These are phyloP conservation scores for Zonotrichia albicollis DNA, from an alignment of 2,797 vertebrate genomes.

Conservation along the genomic window DNA sequence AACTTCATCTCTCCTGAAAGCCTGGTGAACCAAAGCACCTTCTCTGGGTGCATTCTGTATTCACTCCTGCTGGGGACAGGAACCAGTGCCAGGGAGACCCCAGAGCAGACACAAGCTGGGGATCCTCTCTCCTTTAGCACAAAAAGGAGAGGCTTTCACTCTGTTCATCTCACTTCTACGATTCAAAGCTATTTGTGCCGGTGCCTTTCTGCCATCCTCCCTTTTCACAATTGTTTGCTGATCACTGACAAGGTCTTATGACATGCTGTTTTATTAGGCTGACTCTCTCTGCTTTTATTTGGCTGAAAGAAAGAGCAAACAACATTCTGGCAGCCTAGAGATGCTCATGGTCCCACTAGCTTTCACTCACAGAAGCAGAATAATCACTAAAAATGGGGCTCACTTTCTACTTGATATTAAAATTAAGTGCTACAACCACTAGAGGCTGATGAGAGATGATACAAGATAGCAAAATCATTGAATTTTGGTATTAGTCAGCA, in stretches of 20 bases:
- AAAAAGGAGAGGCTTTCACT: background rate
- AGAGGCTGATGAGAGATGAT: background rate
- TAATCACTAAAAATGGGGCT: background rate
- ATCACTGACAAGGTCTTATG: background rate
- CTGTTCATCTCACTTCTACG: background rate
- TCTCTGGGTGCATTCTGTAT: background rate
- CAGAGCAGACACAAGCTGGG: background rate
- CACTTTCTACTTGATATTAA: background rate
- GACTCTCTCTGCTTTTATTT: background rate
- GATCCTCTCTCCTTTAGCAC: background rate
- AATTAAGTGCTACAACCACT: background rate
- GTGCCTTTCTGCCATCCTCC: background rate
- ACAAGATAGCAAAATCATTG: background rate
- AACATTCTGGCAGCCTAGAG: background rate
- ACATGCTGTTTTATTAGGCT: background rate
- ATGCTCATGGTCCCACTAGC: background rate
- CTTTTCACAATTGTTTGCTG: background rate
- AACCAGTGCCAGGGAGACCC: background rate
- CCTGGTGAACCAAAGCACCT: background rate
- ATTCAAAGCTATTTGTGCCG: background rate
- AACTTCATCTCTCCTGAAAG: rapidly evolving
- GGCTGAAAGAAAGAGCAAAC: background rate
- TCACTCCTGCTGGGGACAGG: background rate
- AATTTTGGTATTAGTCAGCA: background rate
- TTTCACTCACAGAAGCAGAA: background rate